These are phyloP conservation scores for Thymelicus acteon DNA, from an alignment of 2,888 invertebrate genomes.

Conservation along the genomic window DNA sequence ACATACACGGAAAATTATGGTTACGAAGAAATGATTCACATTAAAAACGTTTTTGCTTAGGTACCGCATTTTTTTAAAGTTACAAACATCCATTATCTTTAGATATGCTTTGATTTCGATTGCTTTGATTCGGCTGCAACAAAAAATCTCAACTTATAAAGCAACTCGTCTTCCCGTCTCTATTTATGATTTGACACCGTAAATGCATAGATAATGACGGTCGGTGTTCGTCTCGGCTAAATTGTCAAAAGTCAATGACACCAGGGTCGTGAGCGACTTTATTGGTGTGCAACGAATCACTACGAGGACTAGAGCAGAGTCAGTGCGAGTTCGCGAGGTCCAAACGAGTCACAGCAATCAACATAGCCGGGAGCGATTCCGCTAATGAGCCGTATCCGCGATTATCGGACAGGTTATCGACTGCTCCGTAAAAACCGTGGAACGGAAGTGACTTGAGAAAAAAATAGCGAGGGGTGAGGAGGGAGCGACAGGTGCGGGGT, in stretches of 20 bases:
- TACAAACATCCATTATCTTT: slow-evolving; percentile 18
- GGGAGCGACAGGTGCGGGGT: slow-evolving; percentile 74
- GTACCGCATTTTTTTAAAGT: slow-evolving; percentile 6
- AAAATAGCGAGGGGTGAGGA: slow-evolving; percentile 74
- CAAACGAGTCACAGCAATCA: slow-evolving; percentile 62
- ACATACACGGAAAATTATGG: background rate
- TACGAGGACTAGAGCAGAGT: slow-evolving; percentile 46
- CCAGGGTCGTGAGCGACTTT: slow-evolving; percentile 50
- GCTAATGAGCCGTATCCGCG: slow-evolving; percentile 79
- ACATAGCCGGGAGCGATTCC: slow-evolving; percentile 61
- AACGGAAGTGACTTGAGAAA: slow-evolving; percentile 76
- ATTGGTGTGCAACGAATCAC: slow-evolving; percentile 59
- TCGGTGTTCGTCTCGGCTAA: slow-evolving; percentile 48
- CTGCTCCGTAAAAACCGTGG: slow-evolving; percentile 73
- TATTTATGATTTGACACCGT: slow-evolving; percentile 37
- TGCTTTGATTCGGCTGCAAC: slow-evolving; percentile 8
- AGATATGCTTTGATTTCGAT: slow-evolving; percentile 17
- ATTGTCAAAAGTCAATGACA: slow-evolving; percentile 62
- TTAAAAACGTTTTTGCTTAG: slow-evolving; percentile 7
- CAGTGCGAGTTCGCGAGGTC: slow-evolving; percentile 48
- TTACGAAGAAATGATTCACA: background rate
- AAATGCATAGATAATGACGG: slow-evolving; percentile 40
- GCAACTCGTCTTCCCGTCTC: slow-evolving; percentile 7
- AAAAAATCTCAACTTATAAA: slow-evolving; percentile 7
- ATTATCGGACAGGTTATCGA: slow-evolving; percentile 77